These are phyloP conservation scores for Rhopalosiphum nymphaeae DNA, from an alignment of 2,888 invertebrate genomes.

Conservation along the genomic window DNA sequence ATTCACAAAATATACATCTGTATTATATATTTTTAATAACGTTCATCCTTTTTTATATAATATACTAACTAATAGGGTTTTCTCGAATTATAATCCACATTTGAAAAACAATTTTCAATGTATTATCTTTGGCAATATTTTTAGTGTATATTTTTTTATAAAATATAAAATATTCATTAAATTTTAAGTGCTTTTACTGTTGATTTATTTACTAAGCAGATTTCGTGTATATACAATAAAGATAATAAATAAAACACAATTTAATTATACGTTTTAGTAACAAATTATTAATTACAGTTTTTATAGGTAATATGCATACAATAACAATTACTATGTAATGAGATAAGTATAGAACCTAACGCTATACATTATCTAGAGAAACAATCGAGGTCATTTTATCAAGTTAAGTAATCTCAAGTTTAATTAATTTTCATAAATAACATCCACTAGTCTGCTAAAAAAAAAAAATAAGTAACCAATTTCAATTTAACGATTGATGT, in stretches of 20 bases:
- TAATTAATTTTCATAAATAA: slow-evolving; percentile 13
- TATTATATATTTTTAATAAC: background rate
- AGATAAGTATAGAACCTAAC: background rate
- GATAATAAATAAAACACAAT: background rate
- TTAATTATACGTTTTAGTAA: background rate
- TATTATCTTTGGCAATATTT: background rate
- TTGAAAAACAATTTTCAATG: background rate
- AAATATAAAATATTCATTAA: background rate
- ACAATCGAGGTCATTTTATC: slow-evolving; percentile 1
- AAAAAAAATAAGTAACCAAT: background rate
- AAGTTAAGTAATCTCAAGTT: background rate
- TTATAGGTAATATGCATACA: background rate
- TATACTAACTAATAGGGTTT: background rate
- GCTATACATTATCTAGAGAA: background rate
- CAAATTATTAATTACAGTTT: background rate
- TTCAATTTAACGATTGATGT: background rate
- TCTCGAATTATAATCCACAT: background rate
- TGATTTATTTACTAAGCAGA: background rate
- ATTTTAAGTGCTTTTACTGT: background rate
- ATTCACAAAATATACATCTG: background rate
- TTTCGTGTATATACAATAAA: background rate
- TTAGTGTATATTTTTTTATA: background rate
- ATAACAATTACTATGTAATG: background rate
- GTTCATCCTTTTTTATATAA: background rate
- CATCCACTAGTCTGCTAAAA: background rate